These are phyloP conservation scores for Melipona quadrifasciata DNA, from an alignment of 1,140 invertebrate genomes.

Conservation along the genomic window DNA sequence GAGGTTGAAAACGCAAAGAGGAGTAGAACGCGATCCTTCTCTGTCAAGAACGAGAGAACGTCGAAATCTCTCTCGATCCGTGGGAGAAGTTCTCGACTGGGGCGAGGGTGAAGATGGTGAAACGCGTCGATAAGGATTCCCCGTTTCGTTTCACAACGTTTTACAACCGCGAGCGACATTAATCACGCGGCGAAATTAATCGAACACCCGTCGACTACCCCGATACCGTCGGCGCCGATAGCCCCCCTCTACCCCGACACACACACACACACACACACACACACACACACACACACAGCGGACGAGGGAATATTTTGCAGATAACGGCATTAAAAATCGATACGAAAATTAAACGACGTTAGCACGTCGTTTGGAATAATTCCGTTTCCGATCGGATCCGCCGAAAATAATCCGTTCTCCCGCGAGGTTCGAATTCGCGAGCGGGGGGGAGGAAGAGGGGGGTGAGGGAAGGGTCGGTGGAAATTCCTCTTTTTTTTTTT, in stretches of 20 bases:
- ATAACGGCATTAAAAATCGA: not conserved
- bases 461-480: too few relatives aligned
- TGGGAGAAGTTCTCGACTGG: slow-evolving; percentile 32
- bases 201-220: not conserved
- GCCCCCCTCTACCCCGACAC: too few relatives aligned
- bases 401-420: not conserved
- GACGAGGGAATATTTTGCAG: not conserved
- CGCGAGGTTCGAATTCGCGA: not conserved
- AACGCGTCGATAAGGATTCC: not conserved
- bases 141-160: slow-evolving; percentile 9
- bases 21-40: not conserved
- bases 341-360: slow-evolving; percentile 6
- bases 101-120: not conserved
- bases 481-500: slow-evolving; percentile 1
- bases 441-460: not conserved
- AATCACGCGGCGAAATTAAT: slow-evolving; percentile 10
- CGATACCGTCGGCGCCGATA: not conserved
- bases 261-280: too few relatives aligned
- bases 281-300: too few relatives aligned
- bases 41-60: too few relatives aligned
- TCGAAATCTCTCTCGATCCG: not conserved
- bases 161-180: not conserved
- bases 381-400: slow-evolving; percentile 2
- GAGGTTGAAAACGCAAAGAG: not conserved
- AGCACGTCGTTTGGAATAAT: slow-evolving; percentile 16